These are phyloP conservation scores for Zosterops hypoxanthus DNA, from an alignment of 2,113 vertebrate genomes.

Conservation along the genomic window DNA sequence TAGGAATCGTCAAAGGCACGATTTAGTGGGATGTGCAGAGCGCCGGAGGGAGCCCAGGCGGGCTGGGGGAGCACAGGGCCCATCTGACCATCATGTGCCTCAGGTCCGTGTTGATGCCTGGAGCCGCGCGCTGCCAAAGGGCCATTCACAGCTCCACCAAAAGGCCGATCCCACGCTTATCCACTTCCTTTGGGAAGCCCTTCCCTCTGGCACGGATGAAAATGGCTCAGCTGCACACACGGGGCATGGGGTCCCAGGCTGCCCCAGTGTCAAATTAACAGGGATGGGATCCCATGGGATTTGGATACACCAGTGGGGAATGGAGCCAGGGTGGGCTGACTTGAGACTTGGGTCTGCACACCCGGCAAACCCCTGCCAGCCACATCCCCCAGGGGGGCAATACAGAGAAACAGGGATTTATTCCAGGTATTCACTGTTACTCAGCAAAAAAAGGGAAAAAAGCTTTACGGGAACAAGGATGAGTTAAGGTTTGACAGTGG, in stretches of 20 bases:
- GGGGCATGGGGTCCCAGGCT: background rate
- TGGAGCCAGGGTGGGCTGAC: background rate
- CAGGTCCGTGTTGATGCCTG: conserved; percentile 1
- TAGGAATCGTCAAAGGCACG: accelerated
- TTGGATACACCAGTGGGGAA: background rate
- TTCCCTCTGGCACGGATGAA: background rate
- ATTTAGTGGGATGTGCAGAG: background rate
- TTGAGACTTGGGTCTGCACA: background rate
- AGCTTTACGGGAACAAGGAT: background rate
- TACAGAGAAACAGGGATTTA: background rate
- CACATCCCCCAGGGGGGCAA: background rate
- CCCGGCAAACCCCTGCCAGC: background rate
- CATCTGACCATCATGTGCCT: conserved; percentile 61
- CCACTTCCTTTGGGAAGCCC: background rate
- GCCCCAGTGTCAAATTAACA: background rate
- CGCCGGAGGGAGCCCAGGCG: background rate
- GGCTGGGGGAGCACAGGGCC: background rate
- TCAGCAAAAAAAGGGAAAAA: conserved; percentile 5
- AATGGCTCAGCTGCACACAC: accelerated
- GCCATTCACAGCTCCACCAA: background rate
- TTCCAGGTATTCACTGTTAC: background rate
- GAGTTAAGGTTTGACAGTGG: background rate
- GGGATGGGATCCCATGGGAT: background rate
- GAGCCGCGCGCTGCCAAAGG: conserved; percentile 6
- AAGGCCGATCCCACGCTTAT: background rate